Evolutionary conservation across 2,797 vertebrate species (phyloP).

Genomic region (Hozukius guyotensis): DNA sequence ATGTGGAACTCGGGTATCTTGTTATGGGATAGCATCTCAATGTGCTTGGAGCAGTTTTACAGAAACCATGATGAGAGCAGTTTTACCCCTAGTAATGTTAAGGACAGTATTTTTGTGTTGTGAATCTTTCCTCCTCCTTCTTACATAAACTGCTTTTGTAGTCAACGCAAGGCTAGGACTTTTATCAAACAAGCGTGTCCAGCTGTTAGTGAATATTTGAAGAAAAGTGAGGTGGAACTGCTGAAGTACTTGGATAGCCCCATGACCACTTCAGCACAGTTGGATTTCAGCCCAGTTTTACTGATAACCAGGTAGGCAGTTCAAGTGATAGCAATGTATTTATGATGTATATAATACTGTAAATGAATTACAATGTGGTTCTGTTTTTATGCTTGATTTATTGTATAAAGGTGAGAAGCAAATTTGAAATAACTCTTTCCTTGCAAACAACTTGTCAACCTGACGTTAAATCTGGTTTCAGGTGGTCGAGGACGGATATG

Average conservation of each 20-base stretch:
- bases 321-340: background rate
- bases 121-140: background rate
- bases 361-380: background rate
- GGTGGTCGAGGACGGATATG: conserved; percentile 88
- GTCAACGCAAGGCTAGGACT: background rate
- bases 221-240: background rate
- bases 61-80: background rate
- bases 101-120: background rate
- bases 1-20: background rate
- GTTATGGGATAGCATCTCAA: background rate
- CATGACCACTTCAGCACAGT: background rate
- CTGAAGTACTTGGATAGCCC: conserved; percentile 8
- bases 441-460: background rate
- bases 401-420: background rate
- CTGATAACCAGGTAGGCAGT: conserved; percentile 16
- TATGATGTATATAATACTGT: background rate
- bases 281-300: conserved; percentile 16
- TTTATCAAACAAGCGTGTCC: background rate
- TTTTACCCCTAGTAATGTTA: background rate
- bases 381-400: background rate
- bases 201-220: conserved; percentile 14
- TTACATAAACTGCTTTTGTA: background rate
- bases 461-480: conserved; percentile 16
- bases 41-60: background rate
- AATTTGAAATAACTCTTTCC: background rate